Evolutionary conservation across 2,888 invertebrate species (phyloP).

Genomic region (Lycia hirtaria): DNA sequence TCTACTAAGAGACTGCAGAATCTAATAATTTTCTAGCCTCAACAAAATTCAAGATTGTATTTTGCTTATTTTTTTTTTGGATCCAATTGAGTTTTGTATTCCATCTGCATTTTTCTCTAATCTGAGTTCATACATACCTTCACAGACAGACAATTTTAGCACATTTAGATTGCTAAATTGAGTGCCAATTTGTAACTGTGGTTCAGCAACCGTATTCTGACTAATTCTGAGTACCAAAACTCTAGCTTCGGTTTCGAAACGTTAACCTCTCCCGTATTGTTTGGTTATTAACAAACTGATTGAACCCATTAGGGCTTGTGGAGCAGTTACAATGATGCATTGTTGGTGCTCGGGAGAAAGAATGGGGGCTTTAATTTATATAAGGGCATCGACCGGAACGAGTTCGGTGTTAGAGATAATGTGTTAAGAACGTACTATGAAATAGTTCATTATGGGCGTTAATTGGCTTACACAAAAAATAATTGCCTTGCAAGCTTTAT

Average conservation of each 20-base stretch:
- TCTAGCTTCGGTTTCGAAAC: constrained; percentile 47
- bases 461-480: too few species aligned
- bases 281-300: constrained; percentile 58
- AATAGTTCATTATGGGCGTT: too few species aligned
- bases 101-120: too few species aligned
- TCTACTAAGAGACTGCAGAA: too few species aligned
- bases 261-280: constrained; percentile 46
- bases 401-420: constrained; percentile 1
- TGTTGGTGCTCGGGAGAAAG: constrained; percentile 33
- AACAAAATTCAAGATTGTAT: too few species aligned
- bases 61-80: too few species aligned
- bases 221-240: constrained; percentile 37
- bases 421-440: not conserved
- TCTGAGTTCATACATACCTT: not conserved
- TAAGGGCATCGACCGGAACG: constrained; percentile 11
- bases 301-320: constrained; percentile 59
- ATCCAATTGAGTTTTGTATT: too few species aligned
- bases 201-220: constrained; percentile 20
- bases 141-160: constrained; percentile 16
- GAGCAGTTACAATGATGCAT: constrained; percentile 46
- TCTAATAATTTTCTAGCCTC: too few species aligned
- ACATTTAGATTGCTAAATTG: constrained; percentile 11
- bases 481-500: too few species aligned
- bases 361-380: constrained; percentile 20
- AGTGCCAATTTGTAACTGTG: constrained; percentile 26